phyloP scores from a whole-genome alignment of 2,888 invertebrate genomes.

The Lacanobia wlatinum region DNA sequence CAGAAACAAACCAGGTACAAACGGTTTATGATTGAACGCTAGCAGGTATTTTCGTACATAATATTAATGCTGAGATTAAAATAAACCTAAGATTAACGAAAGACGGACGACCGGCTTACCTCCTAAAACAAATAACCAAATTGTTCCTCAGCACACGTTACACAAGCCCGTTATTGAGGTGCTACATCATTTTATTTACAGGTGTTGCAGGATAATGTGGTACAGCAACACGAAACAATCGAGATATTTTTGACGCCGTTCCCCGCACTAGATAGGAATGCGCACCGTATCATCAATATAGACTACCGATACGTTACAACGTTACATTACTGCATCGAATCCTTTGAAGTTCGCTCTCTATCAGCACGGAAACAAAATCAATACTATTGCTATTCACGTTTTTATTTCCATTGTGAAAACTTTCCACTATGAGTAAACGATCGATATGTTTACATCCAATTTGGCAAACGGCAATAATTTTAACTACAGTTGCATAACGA shows the following conservation, averaged over 20 bases:
- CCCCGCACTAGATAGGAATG: constrained; percentile 23
- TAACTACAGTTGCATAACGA: constrained; percentile 78
- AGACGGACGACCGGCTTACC: constrained; percentile 83
- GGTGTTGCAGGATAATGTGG: constrained; percentile 85
- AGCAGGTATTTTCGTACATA: constrained; percentile 85
- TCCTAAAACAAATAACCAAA: constrained; percentile 88
- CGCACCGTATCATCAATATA: constrained; percentile 32
- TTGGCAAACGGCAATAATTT: constrained; percentile 78
- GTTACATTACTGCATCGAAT: constrained; percentile 37
- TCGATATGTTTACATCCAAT: constrained; percentile 77
- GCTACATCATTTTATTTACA: constrained; percentile 89
- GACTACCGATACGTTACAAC: constrained; percentile 12
- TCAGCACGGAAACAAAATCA: constrained; percentile 42
- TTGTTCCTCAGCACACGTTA: constrained; percentile 83
- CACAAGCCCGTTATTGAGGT: constrained; percentile 84
- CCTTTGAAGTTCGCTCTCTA: constrained; percentile 41
- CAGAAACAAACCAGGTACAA: constrained; percentile 90
- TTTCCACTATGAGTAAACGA: constrained; percentile 74
- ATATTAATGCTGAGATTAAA: constrained; percentile 88
- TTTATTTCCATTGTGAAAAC: constrained; percentile 63
- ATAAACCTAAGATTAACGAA: constrained; percentile 84
- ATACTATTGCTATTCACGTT: constrained; percentile 52
- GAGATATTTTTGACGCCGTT: constrained; percentile 78
- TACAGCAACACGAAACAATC: constrained; percentile 84
- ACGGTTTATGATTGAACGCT: constrained; percentile 88